Evolutionary conservation across 2,888 invertebrate genomes (phyloP), one percentile per base, ranked within the genome.

Genomic region (Agrochola macilenta): DNA sequence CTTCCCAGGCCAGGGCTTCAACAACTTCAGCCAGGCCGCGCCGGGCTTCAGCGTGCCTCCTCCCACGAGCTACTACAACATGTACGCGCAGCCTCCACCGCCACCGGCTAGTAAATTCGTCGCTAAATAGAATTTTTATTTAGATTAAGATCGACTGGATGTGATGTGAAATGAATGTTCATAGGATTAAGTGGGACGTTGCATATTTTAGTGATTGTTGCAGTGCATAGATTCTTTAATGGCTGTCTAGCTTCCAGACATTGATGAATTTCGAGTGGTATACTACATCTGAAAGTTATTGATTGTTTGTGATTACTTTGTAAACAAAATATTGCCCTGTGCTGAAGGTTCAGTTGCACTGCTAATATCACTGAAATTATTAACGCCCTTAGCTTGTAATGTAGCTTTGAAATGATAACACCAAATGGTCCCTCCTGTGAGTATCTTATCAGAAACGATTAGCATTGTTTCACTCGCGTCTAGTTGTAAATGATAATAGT

Each of bases 11-110:
- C 30, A 30, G 60, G 35, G 61, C 61, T 61, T 61, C 61, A 86
- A 81, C 71, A 89, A 52, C 71, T 90, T 11, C 66, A 82, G 74
- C 30, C 58, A 58, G 85, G 2, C 46, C 14, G 58, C 74, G 12
- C 85, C 85, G 35, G 76, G 78, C 72, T 93, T 89, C 89, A 87
- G 78, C 68, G 90, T 91, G 5, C 92, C 95, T 0, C 93, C 95
- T 0, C 96, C 95, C 5, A 94, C 93, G 4, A 94, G 92, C 86
- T 96, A 95, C 85, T 96, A 96, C 87, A 96, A 96, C 79, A 96
- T 96, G 96, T 96, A 96, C 76, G 88, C 95, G 0, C 95, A 95
- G 70, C 96, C 95, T 0, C 96, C 95, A 0, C 95, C 95, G 0
- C 93, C 95, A 0, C 94, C 94, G 3, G 90, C 87, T 20, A 87